These are phyloP conservation scores for Pseudomyrmex dendroicus DNA, from an alignment of 1,140 invertebrate species.

Conservation along the genomic window DNA sequence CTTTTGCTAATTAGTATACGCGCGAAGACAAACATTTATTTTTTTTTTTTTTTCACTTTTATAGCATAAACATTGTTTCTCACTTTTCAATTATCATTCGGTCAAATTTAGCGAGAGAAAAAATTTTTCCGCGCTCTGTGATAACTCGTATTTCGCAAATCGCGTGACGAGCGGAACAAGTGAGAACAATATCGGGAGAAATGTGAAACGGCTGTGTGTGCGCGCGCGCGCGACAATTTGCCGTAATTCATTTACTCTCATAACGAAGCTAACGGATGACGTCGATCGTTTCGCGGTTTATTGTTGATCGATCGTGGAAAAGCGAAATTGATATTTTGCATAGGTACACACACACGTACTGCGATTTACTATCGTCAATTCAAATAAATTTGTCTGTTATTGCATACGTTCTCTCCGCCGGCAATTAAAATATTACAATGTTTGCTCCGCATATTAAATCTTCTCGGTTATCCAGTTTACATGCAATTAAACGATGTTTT, in stretches of 20 bases:
- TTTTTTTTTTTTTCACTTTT: not conserved
- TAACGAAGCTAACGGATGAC: not conserved
- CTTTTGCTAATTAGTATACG: not conserved
- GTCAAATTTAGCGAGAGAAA: too few relatives aligned
- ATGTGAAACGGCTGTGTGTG: not conserved
- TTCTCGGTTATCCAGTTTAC: not conserved
- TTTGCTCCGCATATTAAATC: not conserved
- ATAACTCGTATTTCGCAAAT: not conserved
- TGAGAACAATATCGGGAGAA: conserved; percentile 14
- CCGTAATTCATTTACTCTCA: conserved; percentile 24
- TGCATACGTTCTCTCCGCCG: too few relatives aligned
- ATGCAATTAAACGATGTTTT: not conserved
- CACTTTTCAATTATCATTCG: conserved; percentile 10
- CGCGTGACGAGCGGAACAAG: not conserved
- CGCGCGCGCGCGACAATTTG: conserved; percentile 2
- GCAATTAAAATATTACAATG: conserved; percentile 26
- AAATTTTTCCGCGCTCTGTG: not conserved
- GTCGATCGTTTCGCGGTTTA: conserved; percentile 4
- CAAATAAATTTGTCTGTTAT: not conserved
- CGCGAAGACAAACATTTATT: not conserved
- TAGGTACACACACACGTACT: not conserved
- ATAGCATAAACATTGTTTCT: not conserved
- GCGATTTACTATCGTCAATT: conserved; percentile 1
- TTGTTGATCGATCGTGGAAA: conserved; percentile 13
- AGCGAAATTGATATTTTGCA: conserved; percentile 28